Evolutionary conservation across 2,113 vertebrate species (phyloP), one percentile per base, ranked within the genome.

Genomic region (Canis aureus): DNA sequence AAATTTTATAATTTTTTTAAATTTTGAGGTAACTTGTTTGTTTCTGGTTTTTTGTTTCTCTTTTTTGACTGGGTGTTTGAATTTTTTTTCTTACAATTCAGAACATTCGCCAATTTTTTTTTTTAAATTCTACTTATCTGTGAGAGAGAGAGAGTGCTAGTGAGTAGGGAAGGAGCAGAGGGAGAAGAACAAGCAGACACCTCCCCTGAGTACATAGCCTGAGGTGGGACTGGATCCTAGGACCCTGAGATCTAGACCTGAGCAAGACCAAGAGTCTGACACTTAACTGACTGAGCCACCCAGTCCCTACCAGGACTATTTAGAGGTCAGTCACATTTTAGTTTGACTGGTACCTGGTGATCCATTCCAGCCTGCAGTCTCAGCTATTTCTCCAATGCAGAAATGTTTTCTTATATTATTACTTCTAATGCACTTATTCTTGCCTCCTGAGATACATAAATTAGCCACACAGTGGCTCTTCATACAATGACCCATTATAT

Each of bases 51-150:
- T 83, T 69, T 66, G 23, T 78, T 35, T 64, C 3, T 92, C 8
- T 64, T 53, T 66, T 88, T 92, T 82, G 11, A 74, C 11, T 74
- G 7, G 11, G 53, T 38, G 38, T 17, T 80, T 79, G 8, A 57
- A 16, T 69, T 86, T 60, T 89, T 82, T 60, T 74, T 8, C 35
- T 86, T 84, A 35, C 94, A 93, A 94, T 76, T 91, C 19, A 88
- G 55, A 60, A 90, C 35, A 87, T 69, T 96, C 15, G 27, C 17
- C 38, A 87, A 38, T 67, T 17, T 9, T 59, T 59, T 59, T 67
- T 67, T 67, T 67, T 19, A n/a, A n/a, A 69, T 15, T 69, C 4
- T 69, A 2, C 35, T 69, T 69, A 35, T 35, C 35, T 69, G 35
- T 69, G 32, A 69, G n/a, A 69, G 11, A 29, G 32, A n/a, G 67